Base-by-base conservation (phyloP, 2,797 vertebrate species). In the Glossophaga mutica region DNA sequence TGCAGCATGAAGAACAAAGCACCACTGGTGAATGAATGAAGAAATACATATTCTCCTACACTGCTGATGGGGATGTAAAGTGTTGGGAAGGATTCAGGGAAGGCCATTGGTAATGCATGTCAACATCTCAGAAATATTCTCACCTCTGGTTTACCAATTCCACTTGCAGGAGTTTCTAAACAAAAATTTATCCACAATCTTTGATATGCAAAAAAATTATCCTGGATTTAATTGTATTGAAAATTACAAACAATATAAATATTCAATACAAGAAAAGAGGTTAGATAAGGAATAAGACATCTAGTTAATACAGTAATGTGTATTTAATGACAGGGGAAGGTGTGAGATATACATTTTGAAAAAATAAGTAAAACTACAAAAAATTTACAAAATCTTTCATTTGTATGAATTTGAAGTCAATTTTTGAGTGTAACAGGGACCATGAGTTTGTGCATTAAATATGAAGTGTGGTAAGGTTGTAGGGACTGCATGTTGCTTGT, bases 201-300 rank as follows among this genome's bases (percentile, higher is more conserved):
- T 24, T 55, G 22, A 55, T 21, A 55, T 55, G 52, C 9, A 9
- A 8, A 55, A 32, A 91, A 39, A 76, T 39, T 86, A 34, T 76
- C n/a, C 2, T 39, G 29, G 8, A 46, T 9, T 76, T 57, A 77
- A 52, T 48, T 26, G 1, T 62, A n/a, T 9, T 24, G 85, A 95
- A 94, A 91, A 88, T 67, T 62, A 42, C 2, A 90, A 81, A 73
- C 5, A 46, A 39, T 34, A 24, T 70, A 70, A 90, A 81, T 89
- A n/a, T 74, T 86, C 6, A 65, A 29, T 24, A 83, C 26, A 26
- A 89, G 1, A 16, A 26, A 26, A 71, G 8, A 76, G 4, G 6
- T 87, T 86, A 89, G 93, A 76, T 67, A 96, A 92, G 29, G 67
- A 85, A 59, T 57, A 62, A 94, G 59, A 76, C 2, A 65, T 65